Evolutionary conservation across 2,888 invertebrate species (phyloP), one percentile per base, ranked within the genome.

Genomic region (Argyra leucocephala): DNA sequence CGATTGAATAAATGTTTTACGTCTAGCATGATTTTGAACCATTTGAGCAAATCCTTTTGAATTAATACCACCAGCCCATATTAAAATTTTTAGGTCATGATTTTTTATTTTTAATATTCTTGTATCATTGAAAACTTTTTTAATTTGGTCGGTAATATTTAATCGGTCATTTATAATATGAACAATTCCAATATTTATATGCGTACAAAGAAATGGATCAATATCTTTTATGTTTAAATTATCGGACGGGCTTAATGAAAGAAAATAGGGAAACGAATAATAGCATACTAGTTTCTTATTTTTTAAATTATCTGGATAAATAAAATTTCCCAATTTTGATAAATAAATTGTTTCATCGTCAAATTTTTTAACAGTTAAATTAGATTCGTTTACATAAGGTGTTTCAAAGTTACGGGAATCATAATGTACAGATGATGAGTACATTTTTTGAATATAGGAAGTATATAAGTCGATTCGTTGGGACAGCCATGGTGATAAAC

Each of bases 121-220:
- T 5, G 74, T 72, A 59, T 78, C 76, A 48, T 74, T 66, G 7
- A 79, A 70, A n/a, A 74, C 69, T 1, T 72, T 66, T 12, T 73
- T 73, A 64, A 84, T 79, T 0, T 75, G 69, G 5, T 81, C 74
- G 15, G 82, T 81, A 26, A 90, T 78, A 64, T 78, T 71, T 36
- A 93, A 78, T 10, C 83, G 80, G 69, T 84, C 84, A 72, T 90
- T 85, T 5, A 76, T 74, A 58, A 93, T 81, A 66, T 77, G 76
- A 23, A 88, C 88, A 81, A 90, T 89, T 60, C 88, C 93, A 66
- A 91, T 80, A 76, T 90, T 90, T 67, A 93, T 85, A 78, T 93
- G 93, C 1, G 92, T 91, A 76, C 93, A 94, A 66, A 93, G 81
- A 71, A 83, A 77, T 24, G 90, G 85, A 74, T 90, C 86, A 36